phyloP scores from a whole-genome alignment of 2,888 invertebrate species.

The Drosophila conformis region DNA sequence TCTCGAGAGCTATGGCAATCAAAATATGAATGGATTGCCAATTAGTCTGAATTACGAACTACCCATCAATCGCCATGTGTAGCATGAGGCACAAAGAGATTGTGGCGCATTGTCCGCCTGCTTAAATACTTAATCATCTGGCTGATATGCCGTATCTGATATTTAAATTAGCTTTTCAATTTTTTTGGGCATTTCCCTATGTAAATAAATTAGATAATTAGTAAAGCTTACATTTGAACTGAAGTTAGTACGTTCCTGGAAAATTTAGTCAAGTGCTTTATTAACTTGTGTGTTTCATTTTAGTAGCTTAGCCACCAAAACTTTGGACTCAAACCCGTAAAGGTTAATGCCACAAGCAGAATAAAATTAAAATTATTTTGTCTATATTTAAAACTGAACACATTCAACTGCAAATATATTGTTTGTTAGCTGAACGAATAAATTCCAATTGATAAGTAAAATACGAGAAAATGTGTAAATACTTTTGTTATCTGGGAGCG shows the following conservation, averaged over 20 bases:
- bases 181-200: not conserved
- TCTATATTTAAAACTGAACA: not conserved
- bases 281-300: not conserved
- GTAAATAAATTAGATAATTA: not conserved
- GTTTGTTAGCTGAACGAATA: not conserved
- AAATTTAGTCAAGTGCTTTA: not conserved
- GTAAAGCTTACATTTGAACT: not conserved
- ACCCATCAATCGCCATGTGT: constrained; percentile 20
- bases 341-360: not conserved
- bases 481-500: not conserved
- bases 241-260: not conserved
- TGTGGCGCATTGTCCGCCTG: too few species aligned
- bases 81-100: not conserved
- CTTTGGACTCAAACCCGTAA: not conserved
- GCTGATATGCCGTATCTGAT: not conserved
- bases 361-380: not conserved
- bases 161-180: too few species aligned
- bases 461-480: not conserved
- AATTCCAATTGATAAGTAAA: not conserved
- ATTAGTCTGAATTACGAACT: constrained; percentile 54
- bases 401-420: not conserved
- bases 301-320: too few species aligned
- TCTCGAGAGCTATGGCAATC: constrained; percentile 49
- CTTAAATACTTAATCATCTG: constrained; percentile 1
- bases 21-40: constrained; percentile 49